A percentile compares a stretch with the other conserved stretches of the same genome.
These are phyloP conservation scores for Rhodinocichla rosea DNA, from an alignment of 2,113 vertebrate species.

Conservation along the genomic window DNA sequence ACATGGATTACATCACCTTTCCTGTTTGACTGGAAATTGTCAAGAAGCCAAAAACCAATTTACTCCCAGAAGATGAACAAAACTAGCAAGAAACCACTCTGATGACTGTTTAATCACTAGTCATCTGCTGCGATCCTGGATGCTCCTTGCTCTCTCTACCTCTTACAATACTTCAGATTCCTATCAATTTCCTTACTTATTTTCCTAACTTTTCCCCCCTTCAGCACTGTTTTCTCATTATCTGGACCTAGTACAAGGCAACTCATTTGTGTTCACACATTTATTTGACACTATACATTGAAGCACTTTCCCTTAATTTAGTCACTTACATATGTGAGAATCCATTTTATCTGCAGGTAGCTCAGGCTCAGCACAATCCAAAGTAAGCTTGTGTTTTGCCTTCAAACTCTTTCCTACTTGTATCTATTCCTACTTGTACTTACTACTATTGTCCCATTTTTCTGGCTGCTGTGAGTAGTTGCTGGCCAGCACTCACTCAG, in stretches of 20 bases:
- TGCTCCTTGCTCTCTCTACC: background rate
- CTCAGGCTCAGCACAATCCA: background rate
- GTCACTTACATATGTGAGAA: background rate
- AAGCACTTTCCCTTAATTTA: background rate
- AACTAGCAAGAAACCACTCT: background rate
- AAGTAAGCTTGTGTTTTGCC: background rate
- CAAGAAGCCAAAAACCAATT: background rate
- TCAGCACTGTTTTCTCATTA: background rate
- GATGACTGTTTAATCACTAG: background rate
- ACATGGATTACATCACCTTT: background rate
- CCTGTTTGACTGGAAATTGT: background rate
- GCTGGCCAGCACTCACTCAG: background rate
- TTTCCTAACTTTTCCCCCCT: background rate
- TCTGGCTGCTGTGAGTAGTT: background rate
- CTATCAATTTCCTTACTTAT: background rate
- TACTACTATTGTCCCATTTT: background rate
- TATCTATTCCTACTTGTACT: background rate
- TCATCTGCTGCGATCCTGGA: background rate
- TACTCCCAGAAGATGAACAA: constrained; percentile 9
- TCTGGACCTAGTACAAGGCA: background rate
- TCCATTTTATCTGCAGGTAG: background rate
- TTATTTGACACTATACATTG: background rate
- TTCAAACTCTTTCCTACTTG: background rate
- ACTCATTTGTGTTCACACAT: background rate
- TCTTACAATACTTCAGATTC: background rate